phyloP scores from a whole-genome alignment of 2,797 vertebrate species.

The Anabas testudineus region DNA sequence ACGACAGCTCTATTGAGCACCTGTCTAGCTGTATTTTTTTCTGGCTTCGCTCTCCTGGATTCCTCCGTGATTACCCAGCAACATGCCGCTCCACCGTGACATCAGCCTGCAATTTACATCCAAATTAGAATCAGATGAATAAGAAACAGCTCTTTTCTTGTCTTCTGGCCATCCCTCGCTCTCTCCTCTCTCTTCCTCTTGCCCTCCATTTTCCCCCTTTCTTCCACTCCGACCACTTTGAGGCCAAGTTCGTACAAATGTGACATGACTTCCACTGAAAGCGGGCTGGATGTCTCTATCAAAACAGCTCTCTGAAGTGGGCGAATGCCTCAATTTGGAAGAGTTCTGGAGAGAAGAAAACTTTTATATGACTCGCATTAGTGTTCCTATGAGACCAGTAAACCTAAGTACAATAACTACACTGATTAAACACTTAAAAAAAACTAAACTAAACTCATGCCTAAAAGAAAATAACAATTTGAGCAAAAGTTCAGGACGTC shows the following conservation, averaged over 20 bases:
- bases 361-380: constrained; percentile 45
- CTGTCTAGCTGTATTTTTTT: constrained; percentile 68
- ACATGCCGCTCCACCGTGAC: constrained; percentile 71
- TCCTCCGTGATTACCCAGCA: constrained; percentile 71
- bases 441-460: constrained; percentile 30
- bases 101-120: constrained; percentile 66
- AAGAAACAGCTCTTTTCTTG: constrained; percentile 49
- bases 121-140: constrained; percentile 81
- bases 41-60: constrained; percentile 54
- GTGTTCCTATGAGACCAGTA: constrained; percentile 48
- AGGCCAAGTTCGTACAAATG: constrained; percentile 58
- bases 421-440: constrained; percentile 42
- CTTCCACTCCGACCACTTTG: constrained; percentile 25
- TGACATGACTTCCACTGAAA: constrained; percentile 61
- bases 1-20: constrained; percentile 72
- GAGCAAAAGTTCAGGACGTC: constrained; percentile 13
- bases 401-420: constrained; percentile 44
- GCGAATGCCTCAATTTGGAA: constrained; percentile 40
- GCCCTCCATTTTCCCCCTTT: neutral
- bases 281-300: constrained; percentile 61
- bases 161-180: constrained; percentile 43
- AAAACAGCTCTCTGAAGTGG: constrained; percentile 58
- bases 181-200: constrained; percentile 2
- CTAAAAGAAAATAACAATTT: constrained; percentile 33
- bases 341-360: constrained; percentile 17